Evolutionary conservation across 35 echinoderm and acorn worm species (phyloP), one percentile per base, ranked within the genome.

Genomic region (Hemicentrotus pulcherrimus): DNA sequence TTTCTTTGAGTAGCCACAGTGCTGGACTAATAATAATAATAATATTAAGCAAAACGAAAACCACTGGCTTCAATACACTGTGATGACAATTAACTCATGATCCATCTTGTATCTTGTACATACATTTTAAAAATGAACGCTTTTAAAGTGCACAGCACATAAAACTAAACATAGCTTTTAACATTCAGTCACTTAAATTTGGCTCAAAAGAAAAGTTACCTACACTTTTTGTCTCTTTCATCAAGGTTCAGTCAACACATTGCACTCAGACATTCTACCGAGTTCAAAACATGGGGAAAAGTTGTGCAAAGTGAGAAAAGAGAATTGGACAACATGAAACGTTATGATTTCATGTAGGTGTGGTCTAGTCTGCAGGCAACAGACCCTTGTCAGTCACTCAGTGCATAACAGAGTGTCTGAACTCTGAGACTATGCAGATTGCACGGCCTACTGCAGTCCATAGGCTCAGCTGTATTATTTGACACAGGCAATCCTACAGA

Each of bases 21-120:
- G 88, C 88, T 18, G 46, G 32, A 90, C 88, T 90, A 90, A 28
- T 78, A 78, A 78, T 78, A 78, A 78, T 78, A 41, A 41, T 41
- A 59, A 59, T 59, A 78, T n/a, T 78, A 78, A 78, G 65, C 65
- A 28, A 78, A 78, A 78, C 65, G 24, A 78, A 78, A 78, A 78
- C 65, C 19, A 78, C 65, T n/a, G 65, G 22, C 28, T 78, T n/a
- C 65, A n/a, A n/a, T 2, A 78, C 65, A 78, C 65, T 28, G 65
- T 78, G 65, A 78, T 78, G 65, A 78, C 65, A 78, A 22, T n/a
- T 2, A 78, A 28, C 28, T n/a, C 19, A 78, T 78, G 2, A 6
- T 78, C 6, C 24, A 28, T 78, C 65, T 78, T 22, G 2, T 78
- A n/a, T n/a, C 65, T n/a, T 78, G 2, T 78, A 78, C 65, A n/a